phyloP scores from a whole-genome alignment of 1,140 invertebrate genomes.

The Drosophila baimaii region DNA sequence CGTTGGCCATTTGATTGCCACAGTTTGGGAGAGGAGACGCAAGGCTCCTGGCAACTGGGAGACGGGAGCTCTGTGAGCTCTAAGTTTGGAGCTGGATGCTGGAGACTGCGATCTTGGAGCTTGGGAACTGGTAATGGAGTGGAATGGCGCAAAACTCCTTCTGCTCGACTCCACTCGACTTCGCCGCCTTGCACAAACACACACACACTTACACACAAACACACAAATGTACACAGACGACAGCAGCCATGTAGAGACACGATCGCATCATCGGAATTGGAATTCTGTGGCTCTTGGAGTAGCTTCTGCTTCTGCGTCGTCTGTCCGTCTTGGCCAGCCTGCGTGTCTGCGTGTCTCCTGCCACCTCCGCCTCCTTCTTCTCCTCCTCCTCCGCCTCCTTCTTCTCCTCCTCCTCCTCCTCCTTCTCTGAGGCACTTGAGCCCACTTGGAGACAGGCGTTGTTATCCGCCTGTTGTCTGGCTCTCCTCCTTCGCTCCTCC shows the following conservation, averaged over 20 bases:
- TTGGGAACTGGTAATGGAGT: slow-evolving; percentile 60
- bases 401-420: neutral
- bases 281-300: slow-evolving; percentile 68
- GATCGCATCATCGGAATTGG: slow-evolving; percentile 68
- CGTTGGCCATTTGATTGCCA: slow-evolving; percentile 51
- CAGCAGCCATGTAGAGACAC: slow-evolving; percentile 38
- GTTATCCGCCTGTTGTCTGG: slow-evolving; percentile 47
- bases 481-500: slow-evolving; percentile 25
- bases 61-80: neutral
- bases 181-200: slow-evolving; percentile 35
- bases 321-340: slow-evolving; percentile 69
- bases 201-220: slow-evolving; percentile 35
- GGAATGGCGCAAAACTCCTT: slow-evolving; percentile 65
- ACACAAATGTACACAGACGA: slow-evolving; percentile 18
- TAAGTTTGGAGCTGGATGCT: neutral
- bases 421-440: slow-evolving; percentile 58
- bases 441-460: slow-evolving; percentile 76
- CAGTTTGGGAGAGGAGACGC: slow-evolving; percentile 6
- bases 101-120: slow-evolving; percentile 28
- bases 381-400: neutral
- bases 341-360: slow-evolving; percentile 64
- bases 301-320: slow-evolving; percentile 46
- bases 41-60: slow-evolving; percentile 22
- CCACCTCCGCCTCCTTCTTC: slow-evolving; percentile 13
- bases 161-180: slow-evolving; percentile 33